Evolutionary conservation across 2,113 vertebrate species (phyloP).

Genomic region (Tricholaema leucomelas): DNA sequence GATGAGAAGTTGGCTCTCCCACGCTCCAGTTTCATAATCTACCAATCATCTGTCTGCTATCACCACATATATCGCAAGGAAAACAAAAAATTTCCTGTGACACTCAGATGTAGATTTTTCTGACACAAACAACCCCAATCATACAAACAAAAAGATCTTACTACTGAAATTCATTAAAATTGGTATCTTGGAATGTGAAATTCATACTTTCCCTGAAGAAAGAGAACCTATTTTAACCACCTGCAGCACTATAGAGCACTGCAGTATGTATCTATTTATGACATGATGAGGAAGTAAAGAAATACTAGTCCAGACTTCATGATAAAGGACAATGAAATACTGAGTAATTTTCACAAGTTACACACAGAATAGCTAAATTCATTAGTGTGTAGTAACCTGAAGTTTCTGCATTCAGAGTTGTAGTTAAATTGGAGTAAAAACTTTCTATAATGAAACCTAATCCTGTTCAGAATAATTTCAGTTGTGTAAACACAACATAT

Average conservation of each 20-base stretch:
- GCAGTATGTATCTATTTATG: not conserved
- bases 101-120: not conserved
- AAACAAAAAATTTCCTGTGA: not conserved
- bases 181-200: not conserved
- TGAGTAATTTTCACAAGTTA: not conserved
- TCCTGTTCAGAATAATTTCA: not conserved
- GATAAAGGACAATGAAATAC: not conserved
- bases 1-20: not conserved
- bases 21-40: not conserved
- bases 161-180: not conserved
- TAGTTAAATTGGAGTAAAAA: not conserved
- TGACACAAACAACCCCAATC: not conserved
- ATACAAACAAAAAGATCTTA: too few relatives aligned
- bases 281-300: not conserved
- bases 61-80: not conserved
- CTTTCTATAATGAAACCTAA: not conserved
- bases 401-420: not conserved
- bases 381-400: not conserved
- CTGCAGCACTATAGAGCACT: not conserved
- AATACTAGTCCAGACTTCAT: not conserved
- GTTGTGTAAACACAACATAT: not conserved
- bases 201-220: not conserved
- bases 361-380: not conserved
- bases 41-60: not conserved
- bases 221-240: fast-evolving